These are phyloP conservation scores for Pseudomugil tenellus DNA, from an alignment of 2,797 vertebrate genomes.

Conservation along the genomic window DNA sequence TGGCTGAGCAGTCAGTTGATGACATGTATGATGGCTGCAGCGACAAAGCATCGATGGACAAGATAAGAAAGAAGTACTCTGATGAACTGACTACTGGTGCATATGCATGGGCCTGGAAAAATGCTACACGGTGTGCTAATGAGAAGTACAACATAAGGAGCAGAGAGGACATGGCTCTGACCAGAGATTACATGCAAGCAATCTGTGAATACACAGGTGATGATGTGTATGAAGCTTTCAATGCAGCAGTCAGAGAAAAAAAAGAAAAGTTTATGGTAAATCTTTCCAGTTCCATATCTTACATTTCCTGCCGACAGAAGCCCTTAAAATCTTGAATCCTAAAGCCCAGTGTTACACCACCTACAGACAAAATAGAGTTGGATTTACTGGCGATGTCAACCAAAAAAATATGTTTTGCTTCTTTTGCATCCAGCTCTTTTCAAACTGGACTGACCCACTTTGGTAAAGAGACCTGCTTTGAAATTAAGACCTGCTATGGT, in stretches of 20 bases:
- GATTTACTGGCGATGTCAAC: background rate
- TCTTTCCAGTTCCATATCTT: constrained; percentile 38
- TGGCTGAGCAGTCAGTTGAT: constrained; percentile 31
- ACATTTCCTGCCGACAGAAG: constrained; percentile 42
- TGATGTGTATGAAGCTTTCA: background rate
- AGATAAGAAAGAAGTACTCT: background rate
- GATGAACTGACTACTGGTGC: fast-evolving
- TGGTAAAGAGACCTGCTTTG: constrained; percentile 25
- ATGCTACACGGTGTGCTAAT: fast-evolving
- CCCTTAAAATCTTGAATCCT: constrained; percentile 30
- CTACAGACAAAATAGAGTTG: background rate
- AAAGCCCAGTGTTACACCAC: background rate
- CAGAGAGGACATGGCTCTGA: background rate
- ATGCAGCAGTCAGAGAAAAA: fast-evolving
- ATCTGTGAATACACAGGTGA: constrained; percentile 27
- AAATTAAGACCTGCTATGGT: constrained; percentile 38
- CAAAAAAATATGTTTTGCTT: constrained; percentile 34
- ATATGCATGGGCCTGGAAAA: fast-evolving
- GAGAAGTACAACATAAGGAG: fast-evolving
- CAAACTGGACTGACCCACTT: fast-evolving
- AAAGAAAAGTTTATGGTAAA: fast-evolving
- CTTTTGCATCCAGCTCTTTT: constrained; percentile 27
- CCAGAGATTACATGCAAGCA: constrained; percentile 16
- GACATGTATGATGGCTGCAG: constrained; percentile 43
- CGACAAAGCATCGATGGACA: background rate